These are phyloP conservation scores for Todus mexicanus DNA, from an alignment of 2,797 vertebrate species.

Conservation along the genomic window DNA sequence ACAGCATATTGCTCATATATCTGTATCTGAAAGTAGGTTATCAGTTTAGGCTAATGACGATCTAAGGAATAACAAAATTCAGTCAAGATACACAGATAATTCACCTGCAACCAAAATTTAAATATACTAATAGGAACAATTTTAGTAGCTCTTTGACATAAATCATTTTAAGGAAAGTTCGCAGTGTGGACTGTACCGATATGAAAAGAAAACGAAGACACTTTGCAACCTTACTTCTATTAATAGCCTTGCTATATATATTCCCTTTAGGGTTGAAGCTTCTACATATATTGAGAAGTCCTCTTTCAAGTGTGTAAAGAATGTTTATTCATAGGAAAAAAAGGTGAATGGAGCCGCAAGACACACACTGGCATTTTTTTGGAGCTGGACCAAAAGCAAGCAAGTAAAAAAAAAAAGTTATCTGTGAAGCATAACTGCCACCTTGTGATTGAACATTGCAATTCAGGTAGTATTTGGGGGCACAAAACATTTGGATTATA, in stretches of 20 bases:
- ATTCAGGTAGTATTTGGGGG: background rate
- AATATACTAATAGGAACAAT: background rate
- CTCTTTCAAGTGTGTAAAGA: background rate
- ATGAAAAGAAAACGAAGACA: background rate
- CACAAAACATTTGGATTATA: fast-evolving
- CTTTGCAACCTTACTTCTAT: background rate
- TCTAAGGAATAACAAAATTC: background rate
- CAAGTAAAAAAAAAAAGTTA: background rate
- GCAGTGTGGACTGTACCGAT: background rate
- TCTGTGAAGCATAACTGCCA: conserved; percentile 35
- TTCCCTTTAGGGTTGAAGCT: background rate
- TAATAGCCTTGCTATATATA: background rate
- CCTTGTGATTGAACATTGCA: conserved; percentile 38
- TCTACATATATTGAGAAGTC: background rate
- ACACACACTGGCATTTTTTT: background rate
- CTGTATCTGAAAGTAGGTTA: background rate
- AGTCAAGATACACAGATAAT: background rate
- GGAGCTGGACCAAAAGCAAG: background rate
- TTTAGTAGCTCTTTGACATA: background rate
- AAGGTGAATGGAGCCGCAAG: background rate
- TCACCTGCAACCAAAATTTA: fast-evolving
- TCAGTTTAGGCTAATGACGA: background rate
- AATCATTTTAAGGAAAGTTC: background rate
- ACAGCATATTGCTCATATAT: fast-evolving
- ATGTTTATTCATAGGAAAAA: background rate